These are phyloP conservation scores for Poeciliopsis occidentalis DNA, from an alignment of 2,113 vertebrate species.

Conservation along the genomic window DNA sequence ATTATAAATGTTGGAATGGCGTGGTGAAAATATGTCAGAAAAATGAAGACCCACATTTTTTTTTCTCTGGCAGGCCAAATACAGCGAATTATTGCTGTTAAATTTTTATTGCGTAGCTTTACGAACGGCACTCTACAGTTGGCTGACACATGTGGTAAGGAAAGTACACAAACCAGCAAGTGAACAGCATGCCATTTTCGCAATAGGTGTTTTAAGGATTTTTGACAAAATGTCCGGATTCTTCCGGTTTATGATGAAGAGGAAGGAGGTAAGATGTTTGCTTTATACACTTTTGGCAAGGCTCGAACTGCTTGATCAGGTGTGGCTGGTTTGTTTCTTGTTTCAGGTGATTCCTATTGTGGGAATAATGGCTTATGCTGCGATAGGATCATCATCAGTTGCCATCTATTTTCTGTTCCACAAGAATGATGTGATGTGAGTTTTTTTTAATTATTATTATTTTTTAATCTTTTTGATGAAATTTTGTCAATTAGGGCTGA, in stretches of 20 bases:
- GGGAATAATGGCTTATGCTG: constrained; percentile 75
- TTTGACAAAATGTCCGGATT: constrained; percentile 68
- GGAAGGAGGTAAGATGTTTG: constrained; percentile 82
- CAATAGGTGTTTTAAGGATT: constrained; percentile 13
- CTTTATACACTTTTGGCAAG: neutral
- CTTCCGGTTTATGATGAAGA: constrained; percentile 78
- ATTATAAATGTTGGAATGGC: no score
- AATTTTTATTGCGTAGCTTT: no score
- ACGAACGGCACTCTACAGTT: no score
- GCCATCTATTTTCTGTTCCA: constrained; percentile 77
- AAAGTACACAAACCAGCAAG: neutral
- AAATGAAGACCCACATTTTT: no score
- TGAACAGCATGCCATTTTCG: constrained; percentile 5
- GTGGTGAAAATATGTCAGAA: no score
- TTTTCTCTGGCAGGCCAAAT: no score
- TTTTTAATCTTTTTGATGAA: neutral
- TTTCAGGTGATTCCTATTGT: constrained; percentile 87
- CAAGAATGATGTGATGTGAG: constrained; percentile 91
- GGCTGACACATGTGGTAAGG: no score
- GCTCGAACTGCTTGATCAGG: neutral
- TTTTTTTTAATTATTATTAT: neutral
- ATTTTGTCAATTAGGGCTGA: neutral
- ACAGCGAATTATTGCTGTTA: no score
- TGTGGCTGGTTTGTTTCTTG: neutral
- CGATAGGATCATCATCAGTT: constrained; percentile 64